Conservation (phyloP, 2,113 vertebrate species). For the Neodon shergylaensis region DNA sequence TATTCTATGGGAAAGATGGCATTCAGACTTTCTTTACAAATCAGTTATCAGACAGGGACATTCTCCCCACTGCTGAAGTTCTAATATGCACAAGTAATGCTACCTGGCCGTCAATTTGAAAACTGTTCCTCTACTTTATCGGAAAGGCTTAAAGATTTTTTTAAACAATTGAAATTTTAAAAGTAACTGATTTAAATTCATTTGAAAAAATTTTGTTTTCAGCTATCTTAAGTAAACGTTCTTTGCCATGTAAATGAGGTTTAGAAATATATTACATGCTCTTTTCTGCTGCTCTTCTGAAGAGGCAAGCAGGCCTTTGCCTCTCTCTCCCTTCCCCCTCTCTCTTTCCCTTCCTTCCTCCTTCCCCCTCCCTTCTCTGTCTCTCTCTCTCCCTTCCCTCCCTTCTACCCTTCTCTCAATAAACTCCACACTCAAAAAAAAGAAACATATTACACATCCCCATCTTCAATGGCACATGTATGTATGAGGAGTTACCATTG, state of each 20-base stretch:
- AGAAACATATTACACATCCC: not conserved
- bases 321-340: too few species aligned
- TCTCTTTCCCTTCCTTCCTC: too few species aligned
- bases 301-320: too few species aligned
- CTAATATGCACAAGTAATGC: not conserved
- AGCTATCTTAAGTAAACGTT: not conserved
- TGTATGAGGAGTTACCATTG: conserved; percentile 62
- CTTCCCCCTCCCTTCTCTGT: too few species aligned
- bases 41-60: too few species aligned
- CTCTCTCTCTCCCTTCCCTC: too few species aligned
- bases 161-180: not conserved
- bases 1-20: not conserved
- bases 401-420: too few species aligned
- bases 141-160: not conserved
- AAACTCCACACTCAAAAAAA: too few species aligned
- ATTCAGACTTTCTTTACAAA: too few species aligned
- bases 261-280: not conserved
- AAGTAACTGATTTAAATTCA: not conserved
- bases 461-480: not conserved
- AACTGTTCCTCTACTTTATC: not conserved
- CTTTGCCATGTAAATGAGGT: not conserved
- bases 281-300: too few species aligned
- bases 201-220: not conserved
- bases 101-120: not conserved
- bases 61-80: not conserved